These are phyloP conservation scores for Notiomystis cincta DNA, from an alignment of 2,113 vertebrate species.

Conservation along the genomic window DNA sequence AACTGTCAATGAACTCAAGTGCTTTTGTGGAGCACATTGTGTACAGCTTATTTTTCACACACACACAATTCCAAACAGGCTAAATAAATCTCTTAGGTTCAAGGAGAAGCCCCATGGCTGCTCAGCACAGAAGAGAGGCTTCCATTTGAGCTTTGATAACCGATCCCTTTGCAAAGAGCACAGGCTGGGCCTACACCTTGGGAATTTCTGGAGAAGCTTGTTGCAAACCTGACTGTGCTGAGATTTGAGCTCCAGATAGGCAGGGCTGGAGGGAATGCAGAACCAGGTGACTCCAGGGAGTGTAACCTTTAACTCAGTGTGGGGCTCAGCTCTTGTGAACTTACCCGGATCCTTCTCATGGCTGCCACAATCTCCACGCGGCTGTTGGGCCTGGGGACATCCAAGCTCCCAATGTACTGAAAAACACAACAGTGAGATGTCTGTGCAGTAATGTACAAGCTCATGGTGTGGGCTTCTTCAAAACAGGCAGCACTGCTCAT, in stretches of 20 bases:
- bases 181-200: not conserved
- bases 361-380: constrained; percentile 91
- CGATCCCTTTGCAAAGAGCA: not conserved
- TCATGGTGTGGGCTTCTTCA: not conserved
- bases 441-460: not conserved
- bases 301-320: not conserved
- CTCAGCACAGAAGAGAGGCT: not conserved
- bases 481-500: not conserved
- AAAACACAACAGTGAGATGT: not conserved
- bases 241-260: not conserved
- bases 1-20: not conserved
- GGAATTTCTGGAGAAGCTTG: not conserved
- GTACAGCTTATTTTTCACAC: not conserved
- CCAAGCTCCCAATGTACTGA: constrained; percentile 87
- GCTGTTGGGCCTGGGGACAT: constrained; percentile 89
- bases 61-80: not conserved
- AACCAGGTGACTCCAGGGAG: not conserved
- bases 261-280: not conserved
- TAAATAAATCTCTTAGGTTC: not conserved
- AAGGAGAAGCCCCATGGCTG: not conserved
- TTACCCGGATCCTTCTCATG: constrained; percentile 90
- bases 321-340: constrained; percentile 10
- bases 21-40: not conserved
- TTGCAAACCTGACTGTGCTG: not conserved
- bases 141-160: not conserved